Conservation (phyloP, 2,113 vertebrate species). For the Baryphthengus martii region DNA sequence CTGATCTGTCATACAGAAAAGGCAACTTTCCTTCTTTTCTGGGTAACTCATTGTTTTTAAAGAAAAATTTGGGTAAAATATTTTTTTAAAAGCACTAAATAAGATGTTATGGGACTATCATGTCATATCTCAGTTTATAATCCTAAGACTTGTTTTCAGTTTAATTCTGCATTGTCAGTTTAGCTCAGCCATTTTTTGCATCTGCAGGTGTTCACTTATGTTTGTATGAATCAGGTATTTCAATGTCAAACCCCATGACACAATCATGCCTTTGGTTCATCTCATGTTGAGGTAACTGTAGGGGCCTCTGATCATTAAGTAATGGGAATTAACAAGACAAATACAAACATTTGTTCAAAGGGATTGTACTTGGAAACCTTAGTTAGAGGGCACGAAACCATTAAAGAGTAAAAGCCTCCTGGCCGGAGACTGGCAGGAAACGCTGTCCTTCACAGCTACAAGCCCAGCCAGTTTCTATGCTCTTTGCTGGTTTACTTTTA, state of each 20-base stretch:
- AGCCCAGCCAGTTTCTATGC: background rate
- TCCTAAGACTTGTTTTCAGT: background rate
- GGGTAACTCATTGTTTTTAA: background rate
- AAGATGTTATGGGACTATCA: background rate
- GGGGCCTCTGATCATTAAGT: conserved; percentile 12
- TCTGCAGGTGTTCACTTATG: background rate
- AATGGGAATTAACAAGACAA: conserved; percentile 51
- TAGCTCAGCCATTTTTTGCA: background rate
- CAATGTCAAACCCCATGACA: background rate
- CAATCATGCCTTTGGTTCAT: background rate
- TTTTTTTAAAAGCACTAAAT: background rate
- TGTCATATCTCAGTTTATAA: background rate
- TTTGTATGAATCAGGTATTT: background rate
- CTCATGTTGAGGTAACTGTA: background rate
- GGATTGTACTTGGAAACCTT: conserved; percentile 12
- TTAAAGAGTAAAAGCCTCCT: conserved; percentile 36
- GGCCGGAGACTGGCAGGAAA: background rate
- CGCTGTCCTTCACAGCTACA: background rate
- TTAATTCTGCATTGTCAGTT: background rate
- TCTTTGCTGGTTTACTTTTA: background rate
- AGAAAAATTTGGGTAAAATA: background rate
- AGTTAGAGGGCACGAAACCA: conserved; percentile 55
- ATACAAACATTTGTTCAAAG: conserved; percentile 65
- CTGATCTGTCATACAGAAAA: background rate
- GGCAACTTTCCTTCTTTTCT: background rate